Conservation (phyloP, 2,797 vertebrate genomes). For the Sebastes melanostomus region DNA sequence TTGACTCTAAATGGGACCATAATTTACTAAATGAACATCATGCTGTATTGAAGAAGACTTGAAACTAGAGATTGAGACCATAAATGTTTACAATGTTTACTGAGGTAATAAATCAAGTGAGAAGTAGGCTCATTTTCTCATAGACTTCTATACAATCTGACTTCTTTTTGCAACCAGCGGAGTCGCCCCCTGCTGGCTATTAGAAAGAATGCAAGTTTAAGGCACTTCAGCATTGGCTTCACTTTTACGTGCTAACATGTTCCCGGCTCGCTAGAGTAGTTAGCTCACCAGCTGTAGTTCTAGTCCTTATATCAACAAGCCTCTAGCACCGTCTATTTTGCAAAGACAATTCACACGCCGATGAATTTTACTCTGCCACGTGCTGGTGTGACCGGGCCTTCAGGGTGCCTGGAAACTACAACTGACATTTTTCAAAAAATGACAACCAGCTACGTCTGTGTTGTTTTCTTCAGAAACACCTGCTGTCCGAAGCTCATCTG, state of each 20-base stretch:
- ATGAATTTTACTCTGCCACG: background rate
- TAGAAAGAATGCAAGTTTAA: too few relatives aligned
- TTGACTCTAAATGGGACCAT: too few relatives aligned
- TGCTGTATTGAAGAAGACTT: too few relatives aligned
- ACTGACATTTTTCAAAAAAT: background rate
- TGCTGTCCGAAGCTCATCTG: conserved; percentile 16
- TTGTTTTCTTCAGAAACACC: conserved; percentile 29
- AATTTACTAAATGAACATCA: too few relatives aligned
- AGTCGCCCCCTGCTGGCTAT: too few relatives aligned
- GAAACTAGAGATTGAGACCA: too few relatives aligned
- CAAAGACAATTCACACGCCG: background rate
- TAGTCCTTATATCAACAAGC: background rate
- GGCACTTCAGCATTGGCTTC: too few relatives aligned
- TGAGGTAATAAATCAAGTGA: too few relatives aligned
- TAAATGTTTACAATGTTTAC: too few relatives aligned
- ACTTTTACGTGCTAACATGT: background rate
- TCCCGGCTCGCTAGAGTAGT: background rate
- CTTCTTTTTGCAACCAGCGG: too few relatives aligned
- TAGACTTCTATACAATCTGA: too few relatives aligned
- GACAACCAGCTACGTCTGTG: background rate
- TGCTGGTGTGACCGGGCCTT: background rate
- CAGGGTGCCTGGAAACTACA: background rate
- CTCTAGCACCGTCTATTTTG: background rate
- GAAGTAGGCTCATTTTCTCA: rapidly evolving
- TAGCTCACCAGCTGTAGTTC: background rate